Base-by-base conservation (phyloP, 2,888 invertebrate species). In the Ormyrus nitidulus region DNA sequence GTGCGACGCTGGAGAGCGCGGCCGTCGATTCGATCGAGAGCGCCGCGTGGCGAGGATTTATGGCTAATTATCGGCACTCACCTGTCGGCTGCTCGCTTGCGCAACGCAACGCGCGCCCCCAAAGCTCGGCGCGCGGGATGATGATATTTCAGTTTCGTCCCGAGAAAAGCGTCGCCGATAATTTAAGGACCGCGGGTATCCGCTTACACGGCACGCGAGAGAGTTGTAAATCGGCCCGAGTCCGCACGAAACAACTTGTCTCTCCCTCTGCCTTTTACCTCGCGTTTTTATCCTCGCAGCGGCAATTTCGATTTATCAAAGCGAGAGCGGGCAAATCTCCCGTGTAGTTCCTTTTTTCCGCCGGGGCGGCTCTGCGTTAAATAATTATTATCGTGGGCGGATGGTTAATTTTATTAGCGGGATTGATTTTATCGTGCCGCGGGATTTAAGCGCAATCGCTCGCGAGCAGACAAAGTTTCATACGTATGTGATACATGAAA, bases 131-230 rank as follows among this genome's bases (percentile, higher is more conserved):
- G 19, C 19, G 19, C 19, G 19, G 19, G 19, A 19, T 19, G 19
- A 19, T 19, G 19, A 19, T 19, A 19, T 62, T 13, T 19, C 61
- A 44, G 44, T 62, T 62, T 62, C 61, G 19, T 19, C 19, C 19
- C 19, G 19, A 19, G 6, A 10, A 6, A 8, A 10, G 10, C 66
- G 53, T 61, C 5, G 44, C 56, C 34, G 48, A 73, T 78, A 78
- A 79, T 79, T 79, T 79, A 79, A 79, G 64, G 59, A 74, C 69
- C 74, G 80, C 83, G 83, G 83, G 84, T 84, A 85, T 84, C 83
- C 82, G 83, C 81, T 85, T 84, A 85, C 85, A 84, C 19, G 68
- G 66, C 82, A 82, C 83, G 85, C 82, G 82, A 84, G 19, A 19
- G 77, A 81, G 80, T 84, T 84, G 83, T 84, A 84, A 85, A 84